A percentile compares a stretch with the other conserved stretches of the same genome.
These are phyloP conservation scores for Heterohyrax brucei DNA, from an alignment of 2,797 vertebrate genomes.

Conservation along the genomic window DNA sequence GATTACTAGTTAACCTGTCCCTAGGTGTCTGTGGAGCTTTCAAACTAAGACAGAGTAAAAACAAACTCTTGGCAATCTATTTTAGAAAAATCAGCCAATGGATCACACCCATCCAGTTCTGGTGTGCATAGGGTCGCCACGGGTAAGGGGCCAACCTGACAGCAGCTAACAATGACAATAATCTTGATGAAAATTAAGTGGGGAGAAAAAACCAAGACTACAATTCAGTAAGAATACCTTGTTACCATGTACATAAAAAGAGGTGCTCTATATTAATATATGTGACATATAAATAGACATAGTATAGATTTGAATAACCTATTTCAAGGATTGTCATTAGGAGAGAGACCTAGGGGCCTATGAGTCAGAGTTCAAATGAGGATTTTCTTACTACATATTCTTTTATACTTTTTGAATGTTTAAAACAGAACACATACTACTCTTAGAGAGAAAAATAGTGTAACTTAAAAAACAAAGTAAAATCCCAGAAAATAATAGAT, in stretches of 20 bases:
- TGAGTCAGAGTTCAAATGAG: background rate
- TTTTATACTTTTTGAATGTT: background rate
- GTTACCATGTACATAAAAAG: background rate
- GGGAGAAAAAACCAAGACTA: background rate
- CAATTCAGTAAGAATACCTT: background rate
- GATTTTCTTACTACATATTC: background rate
- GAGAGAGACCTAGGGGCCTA: background rate
- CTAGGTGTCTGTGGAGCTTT: background rate
- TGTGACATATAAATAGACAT: background rate
- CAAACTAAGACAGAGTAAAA: background rate
- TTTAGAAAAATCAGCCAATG: background rate
- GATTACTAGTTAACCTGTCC: too few relatives aligned
- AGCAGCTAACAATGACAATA: background rate
- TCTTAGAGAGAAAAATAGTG: background rate
- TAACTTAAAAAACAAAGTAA: conserved; percentile 41
- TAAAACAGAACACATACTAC: background rate
- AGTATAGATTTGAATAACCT: background rate
- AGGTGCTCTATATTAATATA: background rate
- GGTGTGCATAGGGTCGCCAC: background rate
- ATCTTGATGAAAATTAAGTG: background rate
- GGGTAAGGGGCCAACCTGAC: background rate
- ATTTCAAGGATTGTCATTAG: background rate
- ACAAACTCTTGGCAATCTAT: background rate
- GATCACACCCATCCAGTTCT: background rate
- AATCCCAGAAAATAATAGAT: background rate